phyloP scores from a whole-genome alignment of 2,888 invertebrate species.

The Laothoe populi region DNA sequence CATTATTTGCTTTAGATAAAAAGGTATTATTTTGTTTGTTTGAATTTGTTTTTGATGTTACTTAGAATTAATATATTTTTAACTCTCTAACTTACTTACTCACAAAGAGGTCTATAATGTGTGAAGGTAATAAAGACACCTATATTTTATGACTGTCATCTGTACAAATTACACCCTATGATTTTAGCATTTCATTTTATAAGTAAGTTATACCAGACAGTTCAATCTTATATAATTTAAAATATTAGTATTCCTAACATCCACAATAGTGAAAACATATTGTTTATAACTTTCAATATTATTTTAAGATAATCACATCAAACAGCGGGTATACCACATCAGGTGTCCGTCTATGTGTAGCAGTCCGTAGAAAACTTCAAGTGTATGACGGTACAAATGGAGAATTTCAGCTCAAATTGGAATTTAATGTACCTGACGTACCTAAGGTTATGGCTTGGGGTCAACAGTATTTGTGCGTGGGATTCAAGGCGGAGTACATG shows the following conservation, averaged over 20 bases:
- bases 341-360: constrained; percentile 94
- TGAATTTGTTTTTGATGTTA: not conserved
- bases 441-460: constrained; percentile 93
- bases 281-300: not conserved
- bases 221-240: not conserved
- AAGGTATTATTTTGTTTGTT: constrained; percentile 73
- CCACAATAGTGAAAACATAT: no score
- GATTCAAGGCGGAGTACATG: constrained; percentile 93
- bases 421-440: constrained; percentile 91
- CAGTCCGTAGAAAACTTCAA: constrained; percentile 93
- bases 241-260: no score
- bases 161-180: no score
- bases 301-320: constrained; percentile 68
- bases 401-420: constrained; percentile 89
- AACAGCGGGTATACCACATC: constrained; percentile 90
- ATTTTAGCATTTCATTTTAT: no score
- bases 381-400: constrained; percentile 95
- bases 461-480: constrained; percentile 93
- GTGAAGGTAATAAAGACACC: no score
- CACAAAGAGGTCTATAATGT: no score
- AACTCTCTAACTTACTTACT: no score
- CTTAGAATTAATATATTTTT: no score
- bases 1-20: constrained; percentile 92
- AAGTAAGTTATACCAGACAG: not conserved
- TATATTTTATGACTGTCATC: no score